These are phyloP conservation scores for Chiloscyllium plagiosum DNA, from an alignment of 2,113 vertebrate genomes.

Conservation along the genomic window DNA sequence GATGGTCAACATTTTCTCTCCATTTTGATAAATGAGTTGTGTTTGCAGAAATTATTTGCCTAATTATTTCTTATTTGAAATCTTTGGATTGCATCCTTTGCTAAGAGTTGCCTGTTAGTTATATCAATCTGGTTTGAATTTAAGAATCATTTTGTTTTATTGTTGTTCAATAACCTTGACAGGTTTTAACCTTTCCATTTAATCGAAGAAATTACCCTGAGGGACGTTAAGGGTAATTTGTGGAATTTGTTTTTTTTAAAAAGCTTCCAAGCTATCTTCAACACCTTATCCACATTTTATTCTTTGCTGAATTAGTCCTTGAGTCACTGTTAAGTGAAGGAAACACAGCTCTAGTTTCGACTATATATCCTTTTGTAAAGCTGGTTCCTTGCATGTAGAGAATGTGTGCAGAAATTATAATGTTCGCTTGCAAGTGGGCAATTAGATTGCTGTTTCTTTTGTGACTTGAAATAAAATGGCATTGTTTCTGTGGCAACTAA, in stretches of 20 bases:
- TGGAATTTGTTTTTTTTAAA: neutral
- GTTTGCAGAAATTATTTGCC: neutral
- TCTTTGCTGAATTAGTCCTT: neutral
- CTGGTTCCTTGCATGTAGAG: neutral
- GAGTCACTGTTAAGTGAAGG: conserved; percentile 14
- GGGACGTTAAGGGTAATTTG: neutral
- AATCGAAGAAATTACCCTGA: too few species aligned
- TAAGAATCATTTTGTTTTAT: neutral
- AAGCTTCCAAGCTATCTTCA: neutral
- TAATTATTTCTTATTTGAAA: neutral
- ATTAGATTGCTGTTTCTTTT: conserved; percentile 17
- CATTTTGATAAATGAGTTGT: neutral
- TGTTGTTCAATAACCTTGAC: neutral
- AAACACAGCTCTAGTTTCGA: neutral
- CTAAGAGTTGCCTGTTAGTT: neutral
- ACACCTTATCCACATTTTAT: neutral
- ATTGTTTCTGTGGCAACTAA: conserved; percentile 38
- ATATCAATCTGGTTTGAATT: neutral
- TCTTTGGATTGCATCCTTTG: neutral
- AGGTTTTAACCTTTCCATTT: neutral
- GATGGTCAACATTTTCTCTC: neutral
- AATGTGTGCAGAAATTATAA: conserved; percentile 29
- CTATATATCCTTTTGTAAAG: conserved; percentile 1
- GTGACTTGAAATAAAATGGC: neutral
- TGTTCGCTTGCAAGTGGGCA: neutral